Percentiles rank a stretch among this genome's conserved stretches.
These are phyloP conservation scores for Scomberomorus guttatus DNA, from an alignment of 2,797 vertebrate species.

Conservation along the genomic window DNA sequence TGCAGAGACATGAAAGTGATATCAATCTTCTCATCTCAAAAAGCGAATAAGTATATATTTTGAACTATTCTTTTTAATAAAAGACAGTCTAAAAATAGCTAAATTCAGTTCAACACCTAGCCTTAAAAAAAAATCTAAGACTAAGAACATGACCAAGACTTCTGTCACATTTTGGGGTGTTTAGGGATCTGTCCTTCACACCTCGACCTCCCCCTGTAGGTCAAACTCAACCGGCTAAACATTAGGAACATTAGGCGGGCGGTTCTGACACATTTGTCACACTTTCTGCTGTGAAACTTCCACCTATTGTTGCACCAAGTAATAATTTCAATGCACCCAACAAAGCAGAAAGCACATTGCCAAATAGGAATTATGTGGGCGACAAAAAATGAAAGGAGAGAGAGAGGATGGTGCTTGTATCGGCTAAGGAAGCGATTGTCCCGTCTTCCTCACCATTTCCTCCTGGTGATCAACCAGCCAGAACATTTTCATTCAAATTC, in stretches of 20 bases:
- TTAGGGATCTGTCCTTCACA: no score
- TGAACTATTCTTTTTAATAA: no score
- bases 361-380: not conserved
- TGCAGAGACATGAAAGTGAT: no score
- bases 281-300: conserved; percentile 9
- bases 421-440: not conserved
- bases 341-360: not conserved
- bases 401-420: not conserved
- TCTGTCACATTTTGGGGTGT: no score
- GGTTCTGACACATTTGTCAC: conserved; percentile 5
- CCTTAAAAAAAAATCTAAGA: not conserved
- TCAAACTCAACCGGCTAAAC: not conserved
- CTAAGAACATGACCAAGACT: no score
- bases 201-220: no score
- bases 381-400: not conserved
- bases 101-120: no score
- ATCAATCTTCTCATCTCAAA: no score
- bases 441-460: not conserved
- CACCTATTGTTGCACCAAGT: not conserved
- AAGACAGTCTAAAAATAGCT: no score
- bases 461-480: not conserved
- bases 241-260: not conserved
- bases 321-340: not conserved
- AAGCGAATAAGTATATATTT: no score
- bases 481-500: not conserved